Evolutionary conservation across 1,140 invertebrate species (phyloP).

Genomic region (Micrasema longulum): DNA sequence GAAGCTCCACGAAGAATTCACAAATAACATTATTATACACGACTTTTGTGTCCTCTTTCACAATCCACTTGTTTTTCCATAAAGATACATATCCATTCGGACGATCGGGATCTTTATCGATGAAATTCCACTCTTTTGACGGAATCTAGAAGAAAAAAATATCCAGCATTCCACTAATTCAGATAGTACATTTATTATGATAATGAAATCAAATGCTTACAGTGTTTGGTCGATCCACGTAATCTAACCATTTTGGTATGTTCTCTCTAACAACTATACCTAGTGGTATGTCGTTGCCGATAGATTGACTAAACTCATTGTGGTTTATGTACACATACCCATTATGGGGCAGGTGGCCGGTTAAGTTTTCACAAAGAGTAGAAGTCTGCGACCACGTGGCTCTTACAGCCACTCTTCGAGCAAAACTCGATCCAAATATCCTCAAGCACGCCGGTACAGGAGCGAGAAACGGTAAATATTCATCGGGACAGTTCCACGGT

Average conservation of each 20-base stretch:
- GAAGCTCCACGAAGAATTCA: conserved; percentile 57
- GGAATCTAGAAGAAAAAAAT: conserved; percentile 58
- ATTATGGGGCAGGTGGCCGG: conserved; percentile 58
- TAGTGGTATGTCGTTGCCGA: conserved; percentile 58
- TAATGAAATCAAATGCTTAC: not conserved
- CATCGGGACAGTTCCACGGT: conserved; percentile 37
- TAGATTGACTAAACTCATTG: conserved; percentile 53
- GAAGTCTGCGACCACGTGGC: conserved; percentile 62
- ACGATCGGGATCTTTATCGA: conserved; percentile 41
- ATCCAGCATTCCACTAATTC: not conserved
- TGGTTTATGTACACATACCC: conserved; percentile 64
- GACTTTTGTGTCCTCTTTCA: conserved; percentile 59
- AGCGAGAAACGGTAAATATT: conserved; percentile 58
- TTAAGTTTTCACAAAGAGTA: conserved; percentile 58
- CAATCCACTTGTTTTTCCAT: conserved; percentile 57
- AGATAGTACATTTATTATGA: not conserved
- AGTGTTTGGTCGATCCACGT: not conserved
- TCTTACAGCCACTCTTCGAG: conserved; percentile 57
- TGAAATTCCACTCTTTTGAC: conserved; percentile 60
- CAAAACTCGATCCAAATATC: conserved; percentile 53
- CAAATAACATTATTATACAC: conserved; percentile 64
- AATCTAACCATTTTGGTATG: conserved; percentile 38
- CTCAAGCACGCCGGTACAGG: conserved; percentile 59
- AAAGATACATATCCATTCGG: conserved; percentile 57
- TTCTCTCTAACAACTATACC: conserved; percentile 58